A percentile compares a stretch with the other conserved stretches of the same genome.
Conservation (phyloP, 2,888 invertebrate species). For the Alitta virens region DNA sequence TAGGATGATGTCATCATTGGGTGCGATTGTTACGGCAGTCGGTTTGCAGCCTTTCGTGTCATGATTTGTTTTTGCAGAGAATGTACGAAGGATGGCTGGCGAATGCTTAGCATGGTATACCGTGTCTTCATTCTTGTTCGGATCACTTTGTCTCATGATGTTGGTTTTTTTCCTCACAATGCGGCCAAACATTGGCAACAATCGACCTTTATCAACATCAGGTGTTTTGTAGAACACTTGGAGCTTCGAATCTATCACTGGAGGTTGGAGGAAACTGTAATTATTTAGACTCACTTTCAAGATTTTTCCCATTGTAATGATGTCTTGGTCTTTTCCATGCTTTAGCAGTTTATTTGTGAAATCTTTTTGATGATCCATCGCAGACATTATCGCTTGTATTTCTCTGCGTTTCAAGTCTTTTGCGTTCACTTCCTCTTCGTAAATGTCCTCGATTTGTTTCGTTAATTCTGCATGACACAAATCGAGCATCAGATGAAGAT, state of each 20-base stretch:
- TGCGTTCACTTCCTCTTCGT: conserved; percentile 28
- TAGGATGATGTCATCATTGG: conserved; percentile 36
- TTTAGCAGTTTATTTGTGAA: conserved; percentile 22
- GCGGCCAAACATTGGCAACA: conserved; percentile 39
- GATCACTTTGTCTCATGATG: not conserved
- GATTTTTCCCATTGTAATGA: conserved; percentile 33
- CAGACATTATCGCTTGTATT: not conserved
- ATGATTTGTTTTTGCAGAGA: conserved; percentile 17
- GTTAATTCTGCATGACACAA: conserved; percentile 3
- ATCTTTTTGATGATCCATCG: conserved; percentile 8
- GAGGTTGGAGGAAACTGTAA: conserved; percentile 4
- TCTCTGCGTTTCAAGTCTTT: conserved; percentile 13
- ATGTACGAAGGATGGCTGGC: not conserved
- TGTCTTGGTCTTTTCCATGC: conserved; percentile 40
- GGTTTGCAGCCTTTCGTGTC: conserved; percentile 49
- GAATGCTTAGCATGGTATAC: not conserved
- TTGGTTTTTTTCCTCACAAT: conserved; percentile 21
- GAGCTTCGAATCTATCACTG: conserved; percentile 1
- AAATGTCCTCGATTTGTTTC: conserved; percentile 18
- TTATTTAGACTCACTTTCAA: conserved; percentile 26
- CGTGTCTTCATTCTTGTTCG: not conserved
- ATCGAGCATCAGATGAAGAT: not conserved
- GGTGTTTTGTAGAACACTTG: conserved; percentile 9
- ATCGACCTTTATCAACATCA: conserved; percentile 20
- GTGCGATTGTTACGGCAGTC: conserved; percentile 40